phyloP scores from a whole-genome alignment of 2,797 vertebrate genomes.

The Coendou prehensilis region DNA sequence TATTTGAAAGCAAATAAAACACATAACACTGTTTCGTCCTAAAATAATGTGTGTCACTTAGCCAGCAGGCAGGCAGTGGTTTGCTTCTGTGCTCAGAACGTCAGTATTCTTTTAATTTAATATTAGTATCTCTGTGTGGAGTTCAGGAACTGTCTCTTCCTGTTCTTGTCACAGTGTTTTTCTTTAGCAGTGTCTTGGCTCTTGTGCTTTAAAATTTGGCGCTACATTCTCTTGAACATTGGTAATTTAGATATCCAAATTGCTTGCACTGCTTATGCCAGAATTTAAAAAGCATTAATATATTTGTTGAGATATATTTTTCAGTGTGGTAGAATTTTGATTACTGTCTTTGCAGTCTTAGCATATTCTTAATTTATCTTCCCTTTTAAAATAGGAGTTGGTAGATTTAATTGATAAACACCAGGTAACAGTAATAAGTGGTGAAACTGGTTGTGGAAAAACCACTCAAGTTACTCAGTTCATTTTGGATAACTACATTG shows the following conservation, averaged over 20 bases:
- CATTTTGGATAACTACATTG: slow-evolving; percentile 96
- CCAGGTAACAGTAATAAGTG: slow-evolving; percentile 96
- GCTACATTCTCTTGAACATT: not conserved
- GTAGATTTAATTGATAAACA: slow-evolving; percentile 92
- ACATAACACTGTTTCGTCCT: not conserved
- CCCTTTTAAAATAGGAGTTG: slow-evolving; percentile 91
- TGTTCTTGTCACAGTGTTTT: not conserved
- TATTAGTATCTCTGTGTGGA: not conserved
- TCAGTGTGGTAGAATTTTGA: slow-evolving; percentile 10
- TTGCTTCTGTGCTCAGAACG: not conserved
- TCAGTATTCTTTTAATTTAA: slow-evolving; percentile 9
- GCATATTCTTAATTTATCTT: slow-evolving; percentile 36
- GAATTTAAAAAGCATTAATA: slow-evolving; percentile 3
- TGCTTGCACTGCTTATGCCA: not conserved
- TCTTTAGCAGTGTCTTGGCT: not conserved
- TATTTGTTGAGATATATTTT: slow-evolving; percentile 34
- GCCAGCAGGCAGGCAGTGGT: not conserved
- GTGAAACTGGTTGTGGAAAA: slow-evolving; percentile 98
- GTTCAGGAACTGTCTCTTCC: not conserved
- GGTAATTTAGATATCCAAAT: not conserved
- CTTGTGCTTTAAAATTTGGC: slow-evolving; percentile 27
- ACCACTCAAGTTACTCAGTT: slow-evolving; percentile 99
- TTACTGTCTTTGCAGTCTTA: not conserved
- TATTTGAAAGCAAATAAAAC: slow-evolving; percentile 22
- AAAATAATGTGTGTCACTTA: not conserved